Conservation (phyloP, 1,140 invertebrate genomes). For the Trichonephila clavipes region DNA sequence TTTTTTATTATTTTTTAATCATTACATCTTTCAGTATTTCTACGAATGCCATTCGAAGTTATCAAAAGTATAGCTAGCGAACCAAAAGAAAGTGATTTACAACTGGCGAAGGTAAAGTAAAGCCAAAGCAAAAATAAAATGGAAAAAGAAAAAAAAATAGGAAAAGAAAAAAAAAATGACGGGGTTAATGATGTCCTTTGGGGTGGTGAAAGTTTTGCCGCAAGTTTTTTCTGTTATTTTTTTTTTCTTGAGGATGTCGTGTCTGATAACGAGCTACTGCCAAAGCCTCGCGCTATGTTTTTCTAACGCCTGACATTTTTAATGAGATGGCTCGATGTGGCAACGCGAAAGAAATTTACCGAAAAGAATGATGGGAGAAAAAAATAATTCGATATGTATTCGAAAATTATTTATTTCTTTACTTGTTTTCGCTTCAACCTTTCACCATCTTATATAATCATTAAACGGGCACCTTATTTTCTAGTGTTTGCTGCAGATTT, state of each 20-base stretch:
- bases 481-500: not conserved
- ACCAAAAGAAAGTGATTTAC: conserved; percentile 71
- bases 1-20: conserved; percentile 11
- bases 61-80: conserved; percentile 56
- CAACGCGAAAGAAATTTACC: conserved; percentile 29
- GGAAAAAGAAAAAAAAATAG: too few relatives aligned
- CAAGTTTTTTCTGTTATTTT: conserved; percentile 49
- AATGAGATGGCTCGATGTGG: conserved; percentile 42
- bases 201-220: conserved; percentile 64
- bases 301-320: conserved; percentile 69
- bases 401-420: conserved; percentile 27
- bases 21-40: conserved; percentile 23
- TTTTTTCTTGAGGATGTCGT: conserved; percentile 31
- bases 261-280: conserved; percentile 58
- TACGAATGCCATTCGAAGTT: conserved; percentile 47
- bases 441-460: conserved; percentile 7
- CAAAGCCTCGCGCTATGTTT: conserved; percentile 26
- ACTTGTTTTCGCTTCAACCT: not conserved
- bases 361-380: conserved; percentile 7
- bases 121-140: not conserved
- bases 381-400: conserved; percentile 7
- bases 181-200: conserved; percentile 74
- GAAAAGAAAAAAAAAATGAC: conserved; percentile 49
- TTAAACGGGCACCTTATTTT: not conserved
- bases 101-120: conserved; percentile 60